Conservation (phyloP, 2,797 vertebrate species). For the Sebastes kiyomatsui region DNA sequence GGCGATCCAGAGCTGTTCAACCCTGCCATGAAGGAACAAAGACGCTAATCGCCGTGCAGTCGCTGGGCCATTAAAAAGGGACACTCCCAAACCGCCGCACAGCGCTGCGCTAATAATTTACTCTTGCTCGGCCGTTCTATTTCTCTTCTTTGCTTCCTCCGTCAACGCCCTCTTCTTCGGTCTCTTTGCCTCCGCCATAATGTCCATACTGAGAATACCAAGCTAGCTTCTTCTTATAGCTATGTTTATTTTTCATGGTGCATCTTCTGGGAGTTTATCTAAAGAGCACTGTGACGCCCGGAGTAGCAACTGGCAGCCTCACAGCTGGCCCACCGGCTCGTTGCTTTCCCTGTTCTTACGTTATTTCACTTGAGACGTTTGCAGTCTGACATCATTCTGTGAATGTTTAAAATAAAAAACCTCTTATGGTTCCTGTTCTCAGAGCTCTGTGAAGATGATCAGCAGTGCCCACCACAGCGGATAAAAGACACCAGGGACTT, state of each 20-base stretch:
- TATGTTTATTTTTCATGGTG: too few relatives aligned
- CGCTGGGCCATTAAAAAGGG: fast-evolving
- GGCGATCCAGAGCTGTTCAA: too few relatives aligned
- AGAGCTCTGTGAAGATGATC: background rate
- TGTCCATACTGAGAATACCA: too few relatives aligned
- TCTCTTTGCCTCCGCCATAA: too few relatives aligned
- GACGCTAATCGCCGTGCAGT: too few relatives aligned
- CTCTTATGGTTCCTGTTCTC: background rate
- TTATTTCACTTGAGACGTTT: constrained; percentile 22
- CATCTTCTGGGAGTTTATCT: background rate
- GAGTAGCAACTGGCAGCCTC: constrained; percentile 14
- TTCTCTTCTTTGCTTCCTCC: too few relatives aligned
- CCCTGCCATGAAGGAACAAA: too few relatives aligned
- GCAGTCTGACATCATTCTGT: constrained; percentile 22
- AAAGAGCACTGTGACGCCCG: background rate
- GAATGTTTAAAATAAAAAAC: background rate
- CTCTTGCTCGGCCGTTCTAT: fast-evolving
- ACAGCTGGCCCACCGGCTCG: constrained; percentile 8
- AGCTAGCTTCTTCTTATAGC: too few relatives aligned
- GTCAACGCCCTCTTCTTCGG: too few relatives aligned
- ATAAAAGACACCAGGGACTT: background rate
- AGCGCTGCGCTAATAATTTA: too few relatives aligned
- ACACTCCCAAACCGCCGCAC: too few relatives aligned
- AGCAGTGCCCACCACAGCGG: background rate
- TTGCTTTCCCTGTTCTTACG: background rate